A percentile compares a stretch with the other conserved stretches of the same genome.
These are phyloP conservation scores for Andrena marginata DNA, from an alignment of 2,888 invertebrate genomes.

Conservation along the genomic window DNA sequence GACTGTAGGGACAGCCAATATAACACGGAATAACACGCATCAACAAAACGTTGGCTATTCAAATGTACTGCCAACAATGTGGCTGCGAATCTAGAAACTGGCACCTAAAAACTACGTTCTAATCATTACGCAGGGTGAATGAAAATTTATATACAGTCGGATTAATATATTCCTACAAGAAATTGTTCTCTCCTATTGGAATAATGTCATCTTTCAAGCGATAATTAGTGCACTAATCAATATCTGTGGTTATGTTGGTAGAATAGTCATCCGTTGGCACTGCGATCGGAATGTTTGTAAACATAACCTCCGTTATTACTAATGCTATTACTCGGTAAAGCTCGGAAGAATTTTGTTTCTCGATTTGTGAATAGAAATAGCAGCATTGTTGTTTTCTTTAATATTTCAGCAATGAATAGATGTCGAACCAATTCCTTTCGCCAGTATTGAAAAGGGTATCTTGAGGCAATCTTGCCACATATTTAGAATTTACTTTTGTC, in stretches of 20 bases:
- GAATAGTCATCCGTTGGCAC: not conserved
- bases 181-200: not conserved
- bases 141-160: not conserved
- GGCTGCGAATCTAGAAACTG: not conserved
- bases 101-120: not conserved
- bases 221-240: not conserved
- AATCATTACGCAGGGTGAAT: not conserved
- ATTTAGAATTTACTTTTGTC: too few relatives aligned
- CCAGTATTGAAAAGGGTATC: conserved; percentile 54
- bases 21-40: too few relatives aligned
- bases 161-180: not conserved
- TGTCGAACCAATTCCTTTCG: conserved; percentile 41
- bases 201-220: not conserved
- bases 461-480: too few relatives aligned
- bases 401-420: conserved; percentile 93
- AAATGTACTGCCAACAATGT: conserved; percentile 34
- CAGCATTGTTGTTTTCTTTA: conserved; percentile 95
- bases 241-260: not conserved
- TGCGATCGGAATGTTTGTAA: conserved; percentile 16
- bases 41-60: conserved; percentile 32
- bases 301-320: conserved; percentile 26
- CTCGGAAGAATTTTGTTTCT: not conserved
- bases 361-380: conserved; percentile 86
- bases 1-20: too few relatives aligned
- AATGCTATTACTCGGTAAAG: not conserved